Base-by-base conservation (phyloP, 2,888 invertebrate species). In the Parnassius orleans region DNA sequence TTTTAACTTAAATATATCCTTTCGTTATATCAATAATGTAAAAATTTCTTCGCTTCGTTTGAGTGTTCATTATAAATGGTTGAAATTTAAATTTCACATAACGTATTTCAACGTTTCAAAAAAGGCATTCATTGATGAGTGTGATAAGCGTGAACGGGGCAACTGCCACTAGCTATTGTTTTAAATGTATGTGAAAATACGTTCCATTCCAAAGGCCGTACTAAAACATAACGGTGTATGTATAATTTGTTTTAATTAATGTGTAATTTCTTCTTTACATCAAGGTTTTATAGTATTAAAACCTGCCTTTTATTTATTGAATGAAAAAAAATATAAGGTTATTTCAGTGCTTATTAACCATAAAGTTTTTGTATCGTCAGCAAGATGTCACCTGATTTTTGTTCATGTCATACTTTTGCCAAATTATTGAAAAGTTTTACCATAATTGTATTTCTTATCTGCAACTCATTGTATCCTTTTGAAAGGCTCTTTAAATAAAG, bases 91-190 rank as follows among this genome's bases (percentile, higher is more conserved):
- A 85, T 83, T 84, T 80, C 81, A 87, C 77, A 82, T 86, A 86
- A 81, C 74, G 75, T 79, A 72, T 74, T 79, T 77, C 73, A 75
- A 80, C 75, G 81, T 77, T 64, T 78, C 75, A 76, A 83, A 86
- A 86, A 87, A 88, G 83, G 83, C 79, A 86, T 85, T 84, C 83
- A 81, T 83, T 80, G 88, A 90, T 90, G 83, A 71, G 65, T 70
- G 75, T 72, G 88, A 90, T 87, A 86, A 87, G 79, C 73, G 57
- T 72, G 75, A 78, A 76, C 78, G 79, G 77, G 66, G 78, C 84
- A 86, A 87, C 87, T 80, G 87, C 79, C 80, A 81, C 83, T 84
- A 83, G 85, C 90, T 82, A 90, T 90, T 90, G 90, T 90, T 86
- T 87, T 83, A 83, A 69, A 68, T 61, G 65, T 73, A 78, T 88